A percentile compares a stretch with the other conserved stretches of the same genome.
Evolutionary conservation across 2,113 vertebrate species (phyloP).

Genomic region (Thunnus maccoyii): DNA sequence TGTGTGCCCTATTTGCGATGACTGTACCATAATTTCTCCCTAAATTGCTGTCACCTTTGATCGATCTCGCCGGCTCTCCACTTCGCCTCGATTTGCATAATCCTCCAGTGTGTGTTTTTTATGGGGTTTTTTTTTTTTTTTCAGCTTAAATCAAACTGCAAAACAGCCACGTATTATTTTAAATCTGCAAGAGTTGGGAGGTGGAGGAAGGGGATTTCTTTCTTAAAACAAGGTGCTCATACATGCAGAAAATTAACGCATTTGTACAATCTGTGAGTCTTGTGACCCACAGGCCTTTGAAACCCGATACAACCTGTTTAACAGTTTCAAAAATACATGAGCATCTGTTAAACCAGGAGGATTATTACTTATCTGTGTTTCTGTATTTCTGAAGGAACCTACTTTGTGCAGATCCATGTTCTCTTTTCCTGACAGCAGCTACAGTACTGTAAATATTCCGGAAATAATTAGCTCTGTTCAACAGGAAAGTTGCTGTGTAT

Average conservation of each 20-base stretch:
- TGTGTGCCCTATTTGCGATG: constrained; percentile 41
- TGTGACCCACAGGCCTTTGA: not conserved
- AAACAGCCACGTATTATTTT: constrained; percentile 13
- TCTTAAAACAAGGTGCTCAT: too few relatives aligned
- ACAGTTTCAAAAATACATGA: not conserved
- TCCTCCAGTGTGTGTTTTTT: constrained; percentile 17
- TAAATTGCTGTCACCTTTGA: constrained; percentile 72
- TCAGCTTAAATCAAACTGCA: constrained; percentile 29
- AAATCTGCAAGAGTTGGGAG: not conserved
- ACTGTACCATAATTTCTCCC: constrained; percentile 64
- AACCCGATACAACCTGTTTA: not conserved
- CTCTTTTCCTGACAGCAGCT: not conserved
- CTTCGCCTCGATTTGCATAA: constrained; percentile 54
- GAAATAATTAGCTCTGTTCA: constrained; percentile 26
- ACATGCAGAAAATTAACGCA: too few relatives aligned
- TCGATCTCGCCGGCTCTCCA: constrained; percentile 55
- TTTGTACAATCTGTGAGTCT: not conserved
- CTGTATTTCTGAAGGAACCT: too few relatives aligned
- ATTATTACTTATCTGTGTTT: constrained; percentile 4
- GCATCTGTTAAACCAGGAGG: not conserved
- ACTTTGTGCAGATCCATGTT: not conserved
- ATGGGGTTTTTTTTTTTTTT: not conserved
- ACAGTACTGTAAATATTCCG: constrained; percentile 17
- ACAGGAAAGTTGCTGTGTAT: constrained; percentile 36
- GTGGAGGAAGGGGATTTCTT: not conserved